Evolutionary conservation across 2,888 invertebrate genomes (phyloP), one percentile per base, ranked within the genome.

Genomic region (Drosophila merina): DNA sequence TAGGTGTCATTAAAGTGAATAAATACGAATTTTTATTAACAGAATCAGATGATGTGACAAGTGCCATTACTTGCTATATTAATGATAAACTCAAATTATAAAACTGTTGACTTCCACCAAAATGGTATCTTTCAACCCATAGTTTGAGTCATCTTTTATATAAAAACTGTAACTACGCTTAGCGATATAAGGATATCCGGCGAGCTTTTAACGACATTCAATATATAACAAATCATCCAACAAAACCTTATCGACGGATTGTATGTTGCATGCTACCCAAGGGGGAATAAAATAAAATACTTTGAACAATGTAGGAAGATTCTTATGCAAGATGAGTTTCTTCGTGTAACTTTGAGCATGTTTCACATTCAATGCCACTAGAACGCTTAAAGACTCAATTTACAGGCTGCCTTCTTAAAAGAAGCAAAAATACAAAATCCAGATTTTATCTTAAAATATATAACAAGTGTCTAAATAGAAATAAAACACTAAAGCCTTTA

Each of bases 171-270:
- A 2, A 14, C 12, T 1, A 12, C 12, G 6, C 33, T 31, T 31
- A 62, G 49, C 5, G 30, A 2, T 12, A 60, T 60, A 25, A 63
- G 60, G 63, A 63, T 45, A 63, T 63, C 60, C 63, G 57, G 38
- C 7, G 3, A 3, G 10, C 14, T 28, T 38, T 47, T 14, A 7
- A 28, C 28, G 38, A 30, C 30, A 10, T 57, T 48, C 36, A 28
- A 25, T 3, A 7, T 50, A 40, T n/a, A 6, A 36, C n/a, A 36
- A 5, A 51, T 57, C 57, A 57, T 49, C 14, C 7, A 42, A 14
- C 14, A 12, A 33, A 20, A n/a, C 20, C 49, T 59, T 60, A 45
- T 45, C 10, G 0, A 30, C 25, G 33, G 28, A 59, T 59, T n/a
- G 26, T 2, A 12, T 31, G 28, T n/a, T 28, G n/a, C 25, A 12